phyloP scores from a whole-genome alignment of 1,140 invertebrate species.

The Caenorhabditis brenneri region DNA sequence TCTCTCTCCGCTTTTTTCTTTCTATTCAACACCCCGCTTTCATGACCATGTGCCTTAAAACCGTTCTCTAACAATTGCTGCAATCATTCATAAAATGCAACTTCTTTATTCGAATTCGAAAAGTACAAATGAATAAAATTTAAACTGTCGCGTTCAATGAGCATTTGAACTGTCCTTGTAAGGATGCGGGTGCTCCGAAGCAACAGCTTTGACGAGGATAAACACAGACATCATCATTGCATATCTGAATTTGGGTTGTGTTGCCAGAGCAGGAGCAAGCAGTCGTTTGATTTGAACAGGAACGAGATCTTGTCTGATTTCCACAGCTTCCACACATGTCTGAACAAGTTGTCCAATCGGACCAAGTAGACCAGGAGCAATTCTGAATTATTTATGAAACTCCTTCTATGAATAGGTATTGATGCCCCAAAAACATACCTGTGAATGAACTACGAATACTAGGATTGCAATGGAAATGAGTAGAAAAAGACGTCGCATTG shows the following conservation, averaged over 20 bases:
- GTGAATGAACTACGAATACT: neutral
- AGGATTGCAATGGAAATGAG: neutral
- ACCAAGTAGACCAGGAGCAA: neutral
- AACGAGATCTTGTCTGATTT: neutral
- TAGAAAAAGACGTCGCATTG: neutral
- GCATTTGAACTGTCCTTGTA: neutral
- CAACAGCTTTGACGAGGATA: neutral
- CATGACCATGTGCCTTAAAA: slow-evolving; percentile 14
- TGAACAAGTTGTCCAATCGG: neutral
- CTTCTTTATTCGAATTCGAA: neutral
- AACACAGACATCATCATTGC: neutral
- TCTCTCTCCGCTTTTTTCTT: neutral
- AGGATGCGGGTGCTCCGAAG: neutral
- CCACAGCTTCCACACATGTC: neutral
- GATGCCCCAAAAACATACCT: neutral
- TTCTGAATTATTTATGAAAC: neutral
- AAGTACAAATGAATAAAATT: neutral
- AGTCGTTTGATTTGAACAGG: neutral
- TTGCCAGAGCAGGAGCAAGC: neutral
- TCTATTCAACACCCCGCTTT: neutral
- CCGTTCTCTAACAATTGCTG: neutral
- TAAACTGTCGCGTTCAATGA: neutral
- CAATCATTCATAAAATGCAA: too few species aligned
- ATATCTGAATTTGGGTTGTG: neutral
- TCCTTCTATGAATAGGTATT: neutral